These are phyloP conservation scores for Ifrita kowaldi DNA, from an alignment of 2,113 vertebrate genomes.

Conservation along the genomic window DNA sequence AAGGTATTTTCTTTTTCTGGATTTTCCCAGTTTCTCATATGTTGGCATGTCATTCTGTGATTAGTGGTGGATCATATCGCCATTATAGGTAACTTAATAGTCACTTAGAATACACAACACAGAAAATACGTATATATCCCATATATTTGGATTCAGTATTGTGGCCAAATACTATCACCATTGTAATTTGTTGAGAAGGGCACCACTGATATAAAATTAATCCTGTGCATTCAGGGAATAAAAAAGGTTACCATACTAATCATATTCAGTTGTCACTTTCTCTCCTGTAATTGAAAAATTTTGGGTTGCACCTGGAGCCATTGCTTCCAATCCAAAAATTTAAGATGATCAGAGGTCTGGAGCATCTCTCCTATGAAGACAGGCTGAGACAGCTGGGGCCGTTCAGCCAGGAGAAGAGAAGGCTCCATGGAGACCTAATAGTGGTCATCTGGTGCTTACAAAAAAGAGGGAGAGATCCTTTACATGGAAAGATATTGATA, in stretches of 20 bases:
- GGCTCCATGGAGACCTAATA: background rate
- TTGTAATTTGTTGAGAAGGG: background rate
- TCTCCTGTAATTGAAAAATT: background rate
- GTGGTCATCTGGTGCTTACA: background rate
- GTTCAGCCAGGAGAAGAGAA: background rate
- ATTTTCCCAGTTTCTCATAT: background rate
- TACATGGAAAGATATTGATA: background rate
- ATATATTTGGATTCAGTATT: background rate
- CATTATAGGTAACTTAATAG: background rate
- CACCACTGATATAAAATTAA: background rate
- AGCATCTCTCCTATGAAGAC: background rate
- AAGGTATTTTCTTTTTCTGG: background rate
- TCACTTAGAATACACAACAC: background rate
- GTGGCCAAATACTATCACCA: background rate
- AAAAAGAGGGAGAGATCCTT: background rate
- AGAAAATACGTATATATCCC: background rate
- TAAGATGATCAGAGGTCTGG: background rate
- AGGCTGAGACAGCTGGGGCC: background rate
- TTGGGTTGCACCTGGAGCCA: background rate
- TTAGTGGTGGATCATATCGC: background rate
- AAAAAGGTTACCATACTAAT: background rate
- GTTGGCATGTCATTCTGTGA: background rate
- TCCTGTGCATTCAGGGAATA: background rate
- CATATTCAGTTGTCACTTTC: background rate
- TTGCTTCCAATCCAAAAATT: background rate